phyloP scores from a whole-genome alignment of 2,113 vertebrate species.

The Argyrosomus japonicus region DNA sequence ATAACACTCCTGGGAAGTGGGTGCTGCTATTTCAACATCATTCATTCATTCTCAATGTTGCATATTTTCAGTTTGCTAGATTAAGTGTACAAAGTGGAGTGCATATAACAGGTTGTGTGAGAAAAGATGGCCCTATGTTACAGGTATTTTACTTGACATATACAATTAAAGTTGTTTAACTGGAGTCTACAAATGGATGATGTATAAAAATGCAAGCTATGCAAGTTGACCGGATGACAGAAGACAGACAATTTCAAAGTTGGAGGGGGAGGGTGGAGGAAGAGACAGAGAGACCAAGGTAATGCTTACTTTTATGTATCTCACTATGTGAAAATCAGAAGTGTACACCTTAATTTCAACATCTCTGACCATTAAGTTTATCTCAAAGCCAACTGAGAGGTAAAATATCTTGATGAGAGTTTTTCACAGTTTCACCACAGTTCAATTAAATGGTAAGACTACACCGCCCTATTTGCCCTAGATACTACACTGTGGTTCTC shows the following conservation, averaged over 20 bases:
- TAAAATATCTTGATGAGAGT: not conserved
- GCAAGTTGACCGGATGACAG: conserved; percentile 65
- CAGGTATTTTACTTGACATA: conserved; percentile 21
- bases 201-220: conserved; percentile 76
- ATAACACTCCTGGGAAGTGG: not conserved
- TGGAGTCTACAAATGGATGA: conserved; percentile 73
- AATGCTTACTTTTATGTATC: conserved; percentile 2
- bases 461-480: not conserved
- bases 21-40: not conserved
- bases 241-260: conserved; percentile 30
- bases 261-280: not conserved
- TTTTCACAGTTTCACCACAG: not conserved
- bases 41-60: not conserved
- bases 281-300: not conserved
- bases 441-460: not conserved
- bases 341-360: not conserved
- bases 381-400: not conserved
- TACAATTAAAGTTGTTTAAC: conserved; percentile 36
- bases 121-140: not conserved
- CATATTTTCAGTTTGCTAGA: not conserved
- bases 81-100: not conserved
- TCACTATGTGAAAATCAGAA: not conserved
- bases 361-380: not conserved
- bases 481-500: not conserved
- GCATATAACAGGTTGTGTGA: not conserved